Evolutionary conservation across 2,888 invertebrate species (phyloP).

Genomic region (Dione vanillae): DNA sequence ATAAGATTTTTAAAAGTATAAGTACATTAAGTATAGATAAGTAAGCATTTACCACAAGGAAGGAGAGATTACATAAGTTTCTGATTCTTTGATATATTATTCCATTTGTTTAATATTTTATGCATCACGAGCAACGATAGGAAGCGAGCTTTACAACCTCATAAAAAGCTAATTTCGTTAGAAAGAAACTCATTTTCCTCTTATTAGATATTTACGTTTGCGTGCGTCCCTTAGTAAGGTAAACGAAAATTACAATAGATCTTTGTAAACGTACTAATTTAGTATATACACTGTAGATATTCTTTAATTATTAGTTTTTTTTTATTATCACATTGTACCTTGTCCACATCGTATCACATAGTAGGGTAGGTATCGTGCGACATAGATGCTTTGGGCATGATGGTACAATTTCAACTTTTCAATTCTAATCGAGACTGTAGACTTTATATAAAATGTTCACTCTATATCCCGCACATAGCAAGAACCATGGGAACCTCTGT

Average conservation of each 20-base stretch:
- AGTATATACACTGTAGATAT: neutral
- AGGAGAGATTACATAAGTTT: neutral
- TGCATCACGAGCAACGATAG: conserved; percentile 23
- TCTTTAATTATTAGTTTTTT: too few species aligned
- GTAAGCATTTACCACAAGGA: neutral
- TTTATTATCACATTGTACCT: too few species aligned
- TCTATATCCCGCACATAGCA: too few species aligned
- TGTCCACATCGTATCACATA: too few species aligned
- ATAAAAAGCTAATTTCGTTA: conserved; percentile 43
- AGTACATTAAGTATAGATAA: neutral
- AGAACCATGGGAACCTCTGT: too few species aligned
- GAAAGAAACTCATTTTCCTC: conserved; percentile 42
- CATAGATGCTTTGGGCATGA: too few species aligned
- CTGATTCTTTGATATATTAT: conserved; percentile 22
- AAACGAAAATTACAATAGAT: conserved; percentile 10
- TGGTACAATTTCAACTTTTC: too few species aligned
- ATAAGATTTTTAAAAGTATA: neutral
- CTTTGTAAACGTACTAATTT: conserved; percentile 1
- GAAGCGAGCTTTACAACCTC: conserved; percentile 31
- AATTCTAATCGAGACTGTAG: too few species aligned
- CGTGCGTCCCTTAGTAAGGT: conserved; percentile 24
- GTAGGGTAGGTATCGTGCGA: too few species aligned
- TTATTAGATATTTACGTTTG: conserved; percentile 43
- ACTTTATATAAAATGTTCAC: too few species aligned
- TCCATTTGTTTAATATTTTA: conserved; percentile 26